Percentiles rank a stretch among this genome's conserved stretches.
These are phyloP conservation scores for Porites lobata DNA, from an alignment of 92 coral and sea anemone genomes.

Conservation along the genomic window DNA sequence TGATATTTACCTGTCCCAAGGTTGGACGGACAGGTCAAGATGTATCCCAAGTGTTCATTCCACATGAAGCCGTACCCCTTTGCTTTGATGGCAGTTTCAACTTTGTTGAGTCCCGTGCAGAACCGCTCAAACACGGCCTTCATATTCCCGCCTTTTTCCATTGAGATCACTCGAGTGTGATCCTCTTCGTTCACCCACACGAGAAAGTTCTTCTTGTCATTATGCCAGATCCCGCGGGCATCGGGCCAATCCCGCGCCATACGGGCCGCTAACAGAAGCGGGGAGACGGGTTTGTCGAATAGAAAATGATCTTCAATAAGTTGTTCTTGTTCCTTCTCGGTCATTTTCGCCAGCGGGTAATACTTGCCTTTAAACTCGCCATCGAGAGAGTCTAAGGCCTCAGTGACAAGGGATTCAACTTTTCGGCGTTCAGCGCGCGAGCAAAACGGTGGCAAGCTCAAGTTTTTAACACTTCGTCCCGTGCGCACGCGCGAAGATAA, in stretches of 20 bases:
- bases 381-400: constrained; percentile 81
- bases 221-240: constrained; percentile 98
- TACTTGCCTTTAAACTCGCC: constrained; percentile 92
- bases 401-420: constrained; percentile 79
- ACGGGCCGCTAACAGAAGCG: constrained; percentile 90
- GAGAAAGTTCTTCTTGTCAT: constrained; percentile 89
- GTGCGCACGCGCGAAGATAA: constrained; percentile 93
- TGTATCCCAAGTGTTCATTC: constrained; percentile 89
- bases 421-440: constrained; percentile 93
- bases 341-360: constrained; percentile 94
- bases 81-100: constrained; percentile 86
- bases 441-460: constrained; percentile 88
- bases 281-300: constrained; percentile 96
- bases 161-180: constrained; percentile 93
- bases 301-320: constrained; percentile 91
- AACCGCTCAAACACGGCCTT: constrained; percentile 88
- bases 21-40: constrained; percentile 93
- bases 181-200: constrained; percentile 98
- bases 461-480: constrained; percentile 93
- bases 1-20: constrained; percentile 89
- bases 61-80: constrained; percentile 95
- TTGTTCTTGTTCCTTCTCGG: constrained; percentile 88
- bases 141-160: constrained; percentile 95
- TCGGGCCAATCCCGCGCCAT: constrained; percentile 99
- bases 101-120: constrained; percentile 90